Evolutionary conservation across 2,113 vertebrate genomes (phyloP), one percentile per base, ranked within the genome.

Genomic region (Prionailurus bengalensis): DNA sequence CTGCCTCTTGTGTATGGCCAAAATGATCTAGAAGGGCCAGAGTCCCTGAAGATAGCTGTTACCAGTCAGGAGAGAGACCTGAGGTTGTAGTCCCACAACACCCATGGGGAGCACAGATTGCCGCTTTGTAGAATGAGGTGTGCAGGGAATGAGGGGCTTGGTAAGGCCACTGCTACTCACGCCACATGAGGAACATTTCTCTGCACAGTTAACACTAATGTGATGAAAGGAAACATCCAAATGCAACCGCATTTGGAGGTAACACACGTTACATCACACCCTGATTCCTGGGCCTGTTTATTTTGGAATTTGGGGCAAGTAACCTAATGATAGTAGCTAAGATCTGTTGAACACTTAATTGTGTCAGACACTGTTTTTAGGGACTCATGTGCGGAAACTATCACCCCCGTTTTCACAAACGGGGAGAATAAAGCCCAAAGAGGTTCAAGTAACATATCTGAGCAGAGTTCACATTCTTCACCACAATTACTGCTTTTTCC

Each of bases 221-320:
- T 36, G 68, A 33, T 7, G 27, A 39, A 10, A 36, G 19, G 39
- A 66, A 31, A 21, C 0, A 0, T 42, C 42, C 42, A 42, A 42
- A 42, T 9, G n/a, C 31, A 15, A 13, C 10, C 0, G 1, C 48
- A 1, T 39, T 27, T 61, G n/a, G 7, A 2, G 53, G 16, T 3
- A 45, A 25, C 48, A 13, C 2, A 36, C 25, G 3, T 63, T 8
- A 1, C 25, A 65, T 45, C 19, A 71, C 81, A 12, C 17, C 11
- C 51, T 53, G 29, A 85, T 45, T 92, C 68, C 48, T 51, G 31
- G 27, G 23, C 15, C 70, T 36, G 15, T 13, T 63, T 68, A 10
- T 85, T 39, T 39, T 23, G 11, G 4, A 58, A 89, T 33, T 87
- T 86, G 36, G 71, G 39, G 14, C 6, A n/a, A 68, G 53, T 71